phyloP scores from a whole-genome alignment of 1,140 invertebrate genomes.

The Drosophila kikkawai region DNA sequence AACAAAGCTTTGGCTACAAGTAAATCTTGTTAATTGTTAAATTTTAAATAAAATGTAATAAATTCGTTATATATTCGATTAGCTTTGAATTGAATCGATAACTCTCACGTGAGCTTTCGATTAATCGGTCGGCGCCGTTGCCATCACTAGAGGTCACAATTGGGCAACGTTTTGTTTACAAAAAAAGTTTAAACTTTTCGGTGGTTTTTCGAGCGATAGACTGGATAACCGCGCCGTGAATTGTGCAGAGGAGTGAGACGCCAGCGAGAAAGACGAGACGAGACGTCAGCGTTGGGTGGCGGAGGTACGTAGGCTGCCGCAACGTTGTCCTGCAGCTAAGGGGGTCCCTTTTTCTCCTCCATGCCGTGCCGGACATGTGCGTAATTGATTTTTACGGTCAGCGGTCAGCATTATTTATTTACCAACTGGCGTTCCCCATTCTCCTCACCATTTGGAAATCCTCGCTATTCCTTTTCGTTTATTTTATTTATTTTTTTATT shows the following conservation, averaged over 20 bases:
- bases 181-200: constrained; percentile 14
- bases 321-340: background rate
- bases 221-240: constrained; percentile 5
- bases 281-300: background rate
- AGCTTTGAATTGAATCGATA: background rate
- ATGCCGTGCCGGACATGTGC: constrained; percentile 10
- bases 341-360: background rate
- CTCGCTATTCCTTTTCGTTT: background rate
- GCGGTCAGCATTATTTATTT: constrained; percentile 36
- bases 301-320: constrained; percentile 6
- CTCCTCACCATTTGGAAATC: background rate
- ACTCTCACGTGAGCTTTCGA: background rate
- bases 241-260: constrained; percentile 1
- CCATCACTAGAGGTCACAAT: constrained; percentile 23
- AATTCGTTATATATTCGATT: background rate
- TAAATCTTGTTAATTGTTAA: background rate
- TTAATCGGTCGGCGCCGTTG: background rate
- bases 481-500: constrained; percentile 27
- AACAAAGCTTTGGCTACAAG: no score
- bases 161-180: constrained; percentile 20
- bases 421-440: background rate
- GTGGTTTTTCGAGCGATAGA: constrained; percentile 14
- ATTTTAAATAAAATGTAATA: background rate
- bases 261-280: background rate
- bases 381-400: constrained; percentile 21